Conservation (phyloP, 1,140 invertebrate species). For the Melitaea cinxia region DNA sequence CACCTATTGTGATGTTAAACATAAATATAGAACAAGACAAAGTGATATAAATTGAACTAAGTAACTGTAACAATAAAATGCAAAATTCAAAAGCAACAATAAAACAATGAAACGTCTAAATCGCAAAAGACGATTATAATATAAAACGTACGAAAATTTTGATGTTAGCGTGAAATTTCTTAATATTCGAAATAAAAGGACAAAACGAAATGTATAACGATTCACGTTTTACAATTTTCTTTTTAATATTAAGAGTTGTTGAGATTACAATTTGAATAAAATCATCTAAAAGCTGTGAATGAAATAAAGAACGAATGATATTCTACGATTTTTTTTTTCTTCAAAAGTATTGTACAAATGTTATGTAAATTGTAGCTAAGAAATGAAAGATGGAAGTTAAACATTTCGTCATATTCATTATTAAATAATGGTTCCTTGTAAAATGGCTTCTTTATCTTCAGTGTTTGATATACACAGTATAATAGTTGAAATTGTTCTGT, state of each 20-base stretch:
- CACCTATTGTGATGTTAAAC: conserved; percentile 2
- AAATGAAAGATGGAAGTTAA: background rate
- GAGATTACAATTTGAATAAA: conserved; percentile 57
- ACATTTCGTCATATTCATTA: background rate
- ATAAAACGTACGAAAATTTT: background rate
- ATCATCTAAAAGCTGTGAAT: conserved; percentile 46
- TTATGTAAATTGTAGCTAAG: background rate
- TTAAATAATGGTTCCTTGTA: background rate
- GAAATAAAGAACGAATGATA: conserved; percentile 53
- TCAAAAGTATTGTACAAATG: background rate
- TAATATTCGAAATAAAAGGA: background rate
- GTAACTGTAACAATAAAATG: too few species aligned
- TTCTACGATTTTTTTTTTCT: conserved; percentile 3
- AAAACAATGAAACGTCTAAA: too few species aligned
- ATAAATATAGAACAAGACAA: background rate
- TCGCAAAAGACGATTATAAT: background rate
- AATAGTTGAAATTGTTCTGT: background rate
- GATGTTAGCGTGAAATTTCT: background rate
- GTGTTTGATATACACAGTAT: background rate
- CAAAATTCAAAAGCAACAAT: too few species aligned
- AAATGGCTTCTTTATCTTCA: background rate
- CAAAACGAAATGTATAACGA: conserved; percentile 17
- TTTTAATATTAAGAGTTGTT: conserved; percentile 54
- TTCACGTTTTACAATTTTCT: conserved; percentile 42
- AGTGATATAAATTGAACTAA: too few species aligned